phyloP scores from a whole-genome alignment of 2,888 invertebrate genomes.

The Polylopha cassiicola region DNA sequence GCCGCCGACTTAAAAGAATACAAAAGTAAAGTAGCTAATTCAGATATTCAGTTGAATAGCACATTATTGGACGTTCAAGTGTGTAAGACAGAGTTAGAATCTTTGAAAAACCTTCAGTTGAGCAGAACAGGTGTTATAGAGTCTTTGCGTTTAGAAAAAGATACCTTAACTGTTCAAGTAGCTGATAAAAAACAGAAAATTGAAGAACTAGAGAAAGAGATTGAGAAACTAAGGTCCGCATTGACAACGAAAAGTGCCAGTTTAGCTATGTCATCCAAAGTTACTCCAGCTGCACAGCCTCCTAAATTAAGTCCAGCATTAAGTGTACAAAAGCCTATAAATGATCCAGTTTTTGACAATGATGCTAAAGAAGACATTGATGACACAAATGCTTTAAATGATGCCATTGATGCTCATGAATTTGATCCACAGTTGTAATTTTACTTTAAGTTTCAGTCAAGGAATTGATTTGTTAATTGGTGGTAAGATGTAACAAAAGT shows the following conservation, averaged over 20 bases:
- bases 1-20: slow-evolving; percentile 46
- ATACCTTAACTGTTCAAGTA: slow-evolving; percentile 56
- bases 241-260: slow-evolving; percentile 58
- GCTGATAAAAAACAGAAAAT: slow-evolving; percentile 59
- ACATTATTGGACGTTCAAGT: slow-evolving; percentile 58
- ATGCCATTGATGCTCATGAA: slow-evolving; percentile 59
- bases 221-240: slow-evolving; percentile 51
- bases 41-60: slow-evolving; percentile 58
- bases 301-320: slow-evolving; percentile 59
- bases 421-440: slow-evolving; percentile 56
- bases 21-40: slow-evolving; percentile 48
- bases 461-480: neutral
- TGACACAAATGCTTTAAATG: slow-evolving; percentile 59
- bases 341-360: slow-evolving; percentile 63
- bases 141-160: slow-evolving; percentile 64
- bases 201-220: slow-evolving; percentile 60
- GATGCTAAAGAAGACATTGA: slow-evolving; percentile 73
- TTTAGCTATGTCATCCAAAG: slow-evolving; percentile 45
- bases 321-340: slow-evolving; percentile 50
- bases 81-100: slow-evolving; percentile 67
- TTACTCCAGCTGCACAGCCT: slow-evolving; percentile 61
- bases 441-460: slow-evolving; percentile 6
- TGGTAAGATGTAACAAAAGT: neutral
- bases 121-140: slow-evolving; percentile 66
- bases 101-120: slow-evolving; percentile 65